Evolutionary conservation across 2,797 vertebrate genomes (phyloP), one percentile per base, ranked within the genome.

Genomic region (Cossypha polioptera): DNA sequence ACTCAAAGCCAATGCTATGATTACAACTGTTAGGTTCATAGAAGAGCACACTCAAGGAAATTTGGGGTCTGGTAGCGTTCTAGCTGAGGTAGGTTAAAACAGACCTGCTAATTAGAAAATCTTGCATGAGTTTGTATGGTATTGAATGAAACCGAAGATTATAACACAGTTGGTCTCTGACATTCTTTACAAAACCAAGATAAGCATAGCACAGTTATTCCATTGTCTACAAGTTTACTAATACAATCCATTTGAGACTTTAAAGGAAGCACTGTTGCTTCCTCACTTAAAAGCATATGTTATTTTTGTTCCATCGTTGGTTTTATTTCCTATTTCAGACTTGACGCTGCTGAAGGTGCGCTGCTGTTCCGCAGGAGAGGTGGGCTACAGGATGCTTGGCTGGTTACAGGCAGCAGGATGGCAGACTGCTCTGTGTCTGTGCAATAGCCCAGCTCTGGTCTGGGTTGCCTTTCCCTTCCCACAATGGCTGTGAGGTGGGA

Each of bases 41-140:
- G 85, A 86, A 90, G 85, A 96, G 87, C 73, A 88, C 47, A 38
- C 73, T 76, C 10, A 61, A 65, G 79, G 87, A 94, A 94, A 48
- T 85, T 29, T 0, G 10, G 54, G 66, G 45, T 94, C 95, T 28
- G 16, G 63, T 88, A 96, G 94, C 14, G 0, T 74, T 92, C 50
- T 75, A 93, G 96, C 94, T 97, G 98, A 98, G 98, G 98, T 98
- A 98, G 98, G 95, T 96, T 95, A 93, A 96, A 94, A 79, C 92
- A 83, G 92, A 94, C 57, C 96, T 87, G 35, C 95, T 95, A 95
- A 86, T 80, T 69, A 92, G 79, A 86, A 93, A 91, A 88, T 40
- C 33, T 90, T 96, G 87, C 84, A 68, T 7, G 13, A 95, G 91
- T 57, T 86, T 3, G 2, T 86, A 38, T 17, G 43, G 35, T 51